Base-by-base conservation (phyloP, 2,113 vertebrate species). In the Entelurus aequoreus region DNA sequence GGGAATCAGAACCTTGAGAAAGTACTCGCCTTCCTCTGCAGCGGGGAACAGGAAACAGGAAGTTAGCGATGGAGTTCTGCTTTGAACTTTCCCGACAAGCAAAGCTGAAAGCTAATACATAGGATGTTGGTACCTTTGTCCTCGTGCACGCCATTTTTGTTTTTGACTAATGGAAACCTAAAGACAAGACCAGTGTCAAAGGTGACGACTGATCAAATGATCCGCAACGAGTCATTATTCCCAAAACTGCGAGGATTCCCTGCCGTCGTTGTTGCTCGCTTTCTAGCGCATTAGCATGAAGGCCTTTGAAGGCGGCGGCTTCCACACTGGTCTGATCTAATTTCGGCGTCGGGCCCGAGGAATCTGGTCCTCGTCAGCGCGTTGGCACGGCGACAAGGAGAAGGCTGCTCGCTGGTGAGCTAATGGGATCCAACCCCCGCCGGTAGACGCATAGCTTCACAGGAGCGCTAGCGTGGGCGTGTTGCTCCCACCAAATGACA, bases 1-100 rank as follows among this genome's bases (percentile, higher is more conserved):
- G 78, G 94, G 94, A 81, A 97, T 95, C 88, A 97, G 85, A 78
- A 97, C 94, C 88, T 97, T 97, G 86, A 97, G 89, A 91, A 95
- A 97, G 77, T 94, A 95, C 72, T 97, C 94, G 28, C 94, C 93
- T 82, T 97, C 94, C 87, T 97, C 94, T 96, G 92, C 28, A 65
- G 82, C 74, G 72, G 82, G 80, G 80, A 72, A 84, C 65, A 89
- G 69, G 78, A 77, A 84, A 82, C 73, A 84, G 77, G 69, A 82
- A 77, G 69, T 79, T 21, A 72, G 62, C 64, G 21, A 58, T 16
- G 65, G 69, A 35, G 19, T 53, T 36, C 6, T 46, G 42, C 10
- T 11, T 46, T 11, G 42, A 44, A 57, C 55, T 71, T 62, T 60
- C 40, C 58, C 37, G 10, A 62, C 16, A 67, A 59, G 50, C 15